A percentile compares a stretch with the other conserved stretches of the same genome.
Evolutionary conservation across 1,140 invertebrate genomes (phyloP).

Genomic region (Drosophila equinoxialis): DNA sequence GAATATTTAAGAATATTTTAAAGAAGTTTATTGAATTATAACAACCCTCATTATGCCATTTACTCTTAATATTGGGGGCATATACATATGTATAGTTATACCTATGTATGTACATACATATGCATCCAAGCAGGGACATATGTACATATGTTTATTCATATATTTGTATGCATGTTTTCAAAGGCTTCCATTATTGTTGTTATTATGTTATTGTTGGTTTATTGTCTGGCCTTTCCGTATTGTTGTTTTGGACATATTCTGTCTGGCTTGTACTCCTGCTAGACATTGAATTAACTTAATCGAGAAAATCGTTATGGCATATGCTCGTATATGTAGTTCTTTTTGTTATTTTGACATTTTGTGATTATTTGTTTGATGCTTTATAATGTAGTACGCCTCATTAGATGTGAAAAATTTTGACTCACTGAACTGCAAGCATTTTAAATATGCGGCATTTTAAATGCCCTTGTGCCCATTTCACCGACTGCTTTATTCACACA

Average conservation of each 20-base stretch:
- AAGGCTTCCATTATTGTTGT: conserved; percentile 4
- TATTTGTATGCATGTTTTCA: background rate
- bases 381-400: background rate
- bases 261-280: conserved; percentile 11
- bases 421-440: conserved; percentile 13
- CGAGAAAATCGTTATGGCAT: background rate
- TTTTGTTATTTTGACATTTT: conserved; percentile 1
- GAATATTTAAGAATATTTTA: too few relatives aligned
- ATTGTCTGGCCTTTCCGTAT: conserved; percentile 45
- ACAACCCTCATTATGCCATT: too few relatives aligned
- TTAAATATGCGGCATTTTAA: conserved; percentile 50
- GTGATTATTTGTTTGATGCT: background rate
- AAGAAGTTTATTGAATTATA: too few relatives aligned
- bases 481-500: conserved; percentile 33
- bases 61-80: too few relatives aligned
- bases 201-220: conserved; percentile 45
- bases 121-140: background rate
- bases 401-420: conserved; percentile 10
- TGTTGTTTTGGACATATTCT: conserved; percentile 19
- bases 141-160: too few relatives aligned
- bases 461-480: conserved; percentile 70
- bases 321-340: background rate
- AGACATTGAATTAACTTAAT: background rate
- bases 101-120: background rate
- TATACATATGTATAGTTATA: background rate